Evolutionary conservation across 2,888 invertebrate genomes (phyloP).

Genomic region (Drosophila percnosoma): DNA sequence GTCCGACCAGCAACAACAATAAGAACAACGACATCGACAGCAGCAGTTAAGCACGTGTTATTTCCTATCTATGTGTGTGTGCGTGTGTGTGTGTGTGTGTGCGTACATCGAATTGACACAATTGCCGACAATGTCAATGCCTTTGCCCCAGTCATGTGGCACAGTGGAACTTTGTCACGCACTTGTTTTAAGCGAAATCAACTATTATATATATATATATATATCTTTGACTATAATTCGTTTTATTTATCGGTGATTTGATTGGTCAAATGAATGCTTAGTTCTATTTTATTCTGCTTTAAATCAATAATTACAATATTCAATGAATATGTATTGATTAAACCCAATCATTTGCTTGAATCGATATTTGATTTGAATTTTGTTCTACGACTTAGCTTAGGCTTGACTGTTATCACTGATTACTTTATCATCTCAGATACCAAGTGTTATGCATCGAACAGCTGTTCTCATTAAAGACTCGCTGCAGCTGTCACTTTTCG

Average conservation of each 20-base stretch:
- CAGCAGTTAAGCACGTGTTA: conserved; percentile 46
- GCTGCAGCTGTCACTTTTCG: not conserved
- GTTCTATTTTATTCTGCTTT: not conserved
- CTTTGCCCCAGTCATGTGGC: conserved; percentile 48
- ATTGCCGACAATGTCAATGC: conserved; percentile 78
- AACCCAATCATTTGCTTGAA: not conserved
- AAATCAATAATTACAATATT: not conserved
- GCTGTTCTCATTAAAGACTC: not conserved
- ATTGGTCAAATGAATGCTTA: too few relatives aligned
- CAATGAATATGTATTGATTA: not conserved
- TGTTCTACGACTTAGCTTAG: not conserved
- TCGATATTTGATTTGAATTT: not conserved
- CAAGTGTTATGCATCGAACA: not conserved
- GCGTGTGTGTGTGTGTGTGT: conserved; percentile 10
- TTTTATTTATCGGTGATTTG: not conserved
- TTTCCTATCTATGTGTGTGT: conserved; percentile 5
- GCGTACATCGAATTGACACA: conserved; percentile 64
- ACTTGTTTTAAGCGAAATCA: not conserved
- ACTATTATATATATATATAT: not conserved
- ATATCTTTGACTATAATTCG: not conserved
- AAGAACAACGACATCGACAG: not conserved
- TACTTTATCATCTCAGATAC: not conserved
- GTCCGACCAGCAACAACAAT: conserved; percentile 15
- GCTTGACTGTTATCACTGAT: not conserved
- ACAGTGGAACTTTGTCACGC: conserved; percentile 31